Evolutionary conservation across 2,888 invertebrate species (phyloP), one percentile per base, ranked within the genome.

Genomic region (Eupithecia subfuscata): DNA sequence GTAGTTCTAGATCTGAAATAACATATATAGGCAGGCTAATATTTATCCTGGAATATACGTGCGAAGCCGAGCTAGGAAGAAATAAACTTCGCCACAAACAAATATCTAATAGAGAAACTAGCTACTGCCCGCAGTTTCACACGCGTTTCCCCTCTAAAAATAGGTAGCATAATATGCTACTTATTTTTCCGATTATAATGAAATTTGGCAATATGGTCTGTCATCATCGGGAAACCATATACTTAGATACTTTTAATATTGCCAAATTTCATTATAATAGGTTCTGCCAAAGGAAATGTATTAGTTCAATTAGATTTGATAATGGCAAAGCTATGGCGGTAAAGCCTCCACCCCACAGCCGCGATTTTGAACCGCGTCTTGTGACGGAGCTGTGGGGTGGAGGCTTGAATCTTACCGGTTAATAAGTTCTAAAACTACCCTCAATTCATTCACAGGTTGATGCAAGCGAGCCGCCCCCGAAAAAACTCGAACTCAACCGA

Each of bases 381-480:
- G 30, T 30, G 30, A 2, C 30, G 30, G n/a, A n/a, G 30, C 30
- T 30, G 30, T 30, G 30, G 30, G 30, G 30, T 30, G 30, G 30
- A 30, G 30, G 30, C 30, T 30, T 30, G 30, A 37, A 25, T 60
- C 12, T 11, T 14, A 60, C 60, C 6, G 11, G 14, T 60, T 60
- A 14, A 1, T 5, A 60, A 6, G 4, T 60, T 60, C 60, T 60
- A 25, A 60, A 60, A 60, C 64, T 64, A 64, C 60, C 60, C 60
- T 69, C 18, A 37, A 18, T 64, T 70, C 43, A 25, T 72, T 74
- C 11, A 25, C 81, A 93, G 92, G 87, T 92, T 75, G 90, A 93
- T 71, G 89, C 90, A 7, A 78, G 84, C 2, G 91, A 91, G 80
- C 90, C 91, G 16, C 86, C 87, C 30, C 79, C 87, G 75, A 92